Evolutionary conservation across 2,113 vertebrate species (phyloP).

Genomic region (Phalacrocorax aristotelis): DNA sequence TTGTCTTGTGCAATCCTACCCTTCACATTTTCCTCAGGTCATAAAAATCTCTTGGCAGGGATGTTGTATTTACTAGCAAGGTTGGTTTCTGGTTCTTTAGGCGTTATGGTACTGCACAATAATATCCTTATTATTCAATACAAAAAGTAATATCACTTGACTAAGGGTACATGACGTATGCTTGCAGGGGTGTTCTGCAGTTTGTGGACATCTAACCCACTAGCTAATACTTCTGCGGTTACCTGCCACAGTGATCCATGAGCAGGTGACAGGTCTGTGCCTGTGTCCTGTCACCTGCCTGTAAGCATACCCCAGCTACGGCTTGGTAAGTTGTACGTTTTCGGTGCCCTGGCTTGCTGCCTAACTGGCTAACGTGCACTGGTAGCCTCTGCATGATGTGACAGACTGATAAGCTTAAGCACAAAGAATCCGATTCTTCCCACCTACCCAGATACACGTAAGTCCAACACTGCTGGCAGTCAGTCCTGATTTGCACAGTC

Average conservation of each 20-base stretch:
- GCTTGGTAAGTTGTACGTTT: neutral
- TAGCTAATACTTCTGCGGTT: neutral
- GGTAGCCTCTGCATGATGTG: neutral
- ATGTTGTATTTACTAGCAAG: neutral
- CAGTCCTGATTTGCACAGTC: neutral
- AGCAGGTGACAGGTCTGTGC: neutral
- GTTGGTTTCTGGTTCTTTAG: neutral
- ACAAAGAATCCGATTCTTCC: neutral
- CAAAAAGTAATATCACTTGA: neutral
- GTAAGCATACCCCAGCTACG: neutral
- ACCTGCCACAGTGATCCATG: neutral
- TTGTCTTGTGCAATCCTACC: neutral
- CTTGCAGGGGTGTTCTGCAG: neutral
- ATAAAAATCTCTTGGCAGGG: neutral
- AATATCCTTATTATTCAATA: neutral
- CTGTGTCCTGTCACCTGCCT: neutral
- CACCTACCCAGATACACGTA: neutral
- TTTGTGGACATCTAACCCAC: neutral
- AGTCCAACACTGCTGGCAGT: neutral
- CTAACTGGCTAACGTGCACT: neutral
- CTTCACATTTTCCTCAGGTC: neutral
- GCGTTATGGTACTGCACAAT: neutral
- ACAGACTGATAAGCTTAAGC: neutral
- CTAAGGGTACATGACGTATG: neutral
- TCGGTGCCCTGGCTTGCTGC: neutral